A percentile compares a stretch with the other conserved stretches of the same genome.
phyloP scores from a whole-genome alignment of 2,797 vertebrate species.

The Mus minutoides region DNA sequence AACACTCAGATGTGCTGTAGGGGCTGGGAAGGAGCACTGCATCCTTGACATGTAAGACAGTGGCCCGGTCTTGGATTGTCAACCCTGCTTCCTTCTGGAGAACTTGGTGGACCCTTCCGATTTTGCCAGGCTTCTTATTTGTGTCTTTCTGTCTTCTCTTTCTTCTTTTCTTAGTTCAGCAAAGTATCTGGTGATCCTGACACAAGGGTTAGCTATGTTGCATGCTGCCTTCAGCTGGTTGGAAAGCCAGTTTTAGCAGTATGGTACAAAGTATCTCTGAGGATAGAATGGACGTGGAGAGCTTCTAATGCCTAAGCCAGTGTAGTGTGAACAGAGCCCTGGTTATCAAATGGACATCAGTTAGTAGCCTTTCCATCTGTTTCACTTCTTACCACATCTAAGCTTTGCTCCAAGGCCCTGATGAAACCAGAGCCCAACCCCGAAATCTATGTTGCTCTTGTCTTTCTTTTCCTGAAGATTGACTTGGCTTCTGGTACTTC shows the following conservation, averaged over 20 bases:
- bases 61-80: not conserved
- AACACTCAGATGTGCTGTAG: too few relatives aligned
- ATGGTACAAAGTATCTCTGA: not conserved
- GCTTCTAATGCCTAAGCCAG: not conserved
- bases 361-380: not conserved
- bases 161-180: not conserved
- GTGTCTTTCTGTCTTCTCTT: not conserved
- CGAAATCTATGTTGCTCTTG: not conserved
- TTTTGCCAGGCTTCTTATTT: not conserved
- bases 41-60: not conserved
- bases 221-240: accelerated
- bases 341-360: not conserved
- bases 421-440: not conserved
- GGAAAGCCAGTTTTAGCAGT: too few relatives aligned
- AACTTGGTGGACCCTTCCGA: not conserved
- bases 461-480: not conserved
- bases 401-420: not conserved
- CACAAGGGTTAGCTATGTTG: not conserved
- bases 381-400: not conserved
- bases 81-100: not conserved
- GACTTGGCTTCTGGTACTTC: not conserved
- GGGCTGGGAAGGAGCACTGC: too few relatives aligned
- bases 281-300: not conserved
- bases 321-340: not conserved
- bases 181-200: not conserved